A percentile compares a stretch with the other conserved stretches of the same genome.
phyloP scores from a whole-genome alignment of 2,797 vertebrate species.

The Sebastes variabilis region DNA sequence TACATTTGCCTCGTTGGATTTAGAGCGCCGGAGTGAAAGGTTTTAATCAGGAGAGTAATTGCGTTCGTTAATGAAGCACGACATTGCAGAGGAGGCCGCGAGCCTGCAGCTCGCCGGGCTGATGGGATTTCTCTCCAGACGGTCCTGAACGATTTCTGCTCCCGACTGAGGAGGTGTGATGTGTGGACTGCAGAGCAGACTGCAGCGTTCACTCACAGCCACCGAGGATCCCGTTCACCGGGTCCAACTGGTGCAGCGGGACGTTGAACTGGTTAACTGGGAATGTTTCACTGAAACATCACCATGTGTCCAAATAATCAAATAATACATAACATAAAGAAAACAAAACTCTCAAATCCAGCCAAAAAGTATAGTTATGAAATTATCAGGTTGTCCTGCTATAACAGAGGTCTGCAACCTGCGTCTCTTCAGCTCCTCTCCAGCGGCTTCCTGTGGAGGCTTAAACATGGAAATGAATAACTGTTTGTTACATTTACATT shows the following conservation, averaged over 20 bases:
- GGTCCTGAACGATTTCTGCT: conserved; percentile 33
- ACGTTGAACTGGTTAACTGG: neutral
- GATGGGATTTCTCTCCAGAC: conserved; percentile 46
- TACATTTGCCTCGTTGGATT: conserved; percentile 52
- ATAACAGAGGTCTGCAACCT: neutral
- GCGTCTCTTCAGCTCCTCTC: too few species aligned
- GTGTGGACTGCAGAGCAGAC: conserved; percentile 53
- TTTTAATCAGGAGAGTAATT: conserved; percentile 68
- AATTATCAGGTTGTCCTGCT: too few species aligned
- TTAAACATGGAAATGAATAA: too few species aligned
- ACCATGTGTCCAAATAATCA: too few species aligned
- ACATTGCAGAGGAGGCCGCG: conserved; percentile 29
- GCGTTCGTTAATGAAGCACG: conserved; percentile 65
- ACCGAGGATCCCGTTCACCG: neutral
- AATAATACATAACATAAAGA: neutral
- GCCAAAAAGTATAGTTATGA: too few species aligned
- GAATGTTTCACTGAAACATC: neutral
- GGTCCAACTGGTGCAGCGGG: neutral
- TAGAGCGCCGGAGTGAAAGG: conserved; percentile 48
- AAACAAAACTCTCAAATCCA: neutral
- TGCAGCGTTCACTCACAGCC: conserved; percentile 16
- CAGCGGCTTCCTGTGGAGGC: too few species aligned
- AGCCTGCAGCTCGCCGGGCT: conserved; percentile 26
- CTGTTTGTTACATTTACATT: too few species aligned
- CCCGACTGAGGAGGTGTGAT: conserved; percentile 38